Conservation (phyloP, 2,888 invertebrate genomes). For the Axea sp. region DNA sequence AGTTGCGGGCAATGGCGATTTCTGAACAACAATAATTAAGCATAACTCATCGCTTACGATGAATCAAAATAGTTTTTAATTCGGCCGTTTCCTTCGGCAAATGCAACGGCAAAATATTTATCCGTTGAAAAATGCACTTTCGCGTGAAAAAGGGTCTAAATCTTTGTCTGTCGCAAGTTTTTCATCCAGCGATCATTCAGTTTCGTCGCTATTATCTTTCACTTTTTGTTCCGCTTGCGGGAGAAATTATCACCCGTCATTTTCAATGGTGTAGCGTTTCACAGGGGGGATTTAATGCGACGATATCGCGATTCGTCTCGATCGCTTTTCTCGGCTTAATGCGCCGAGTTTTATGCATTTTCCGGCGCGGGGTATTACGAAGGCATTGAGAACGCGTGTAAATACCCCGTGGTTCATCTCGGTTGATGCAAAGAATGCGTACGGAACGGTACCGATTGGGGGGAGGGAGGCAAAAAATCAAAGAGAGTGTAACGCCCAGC, state of each 20-base stretch:
- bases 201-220: slow-evolving; percentile 32
- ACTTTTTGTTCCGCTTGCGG: slow-evolving; percentile 39
- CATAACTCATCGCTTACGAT: too few relatives aligned
- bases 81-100: slow-evolving; percentile 3
- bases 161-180: slow-evolving; percentile 6
- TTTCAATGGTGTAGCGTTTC: slow-evolving; percentile 29
- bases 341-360: slow-evolving; percentile 50
- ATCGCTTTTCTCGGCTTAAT: slow-evolving; percentile 51
- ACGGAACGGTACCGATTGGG: slow-evolving; percentile 11
- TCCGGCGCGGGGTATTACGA: slow-evolving; percentile 19
- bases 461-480: neutral
- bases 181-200: slow-evolving; percentile 25
- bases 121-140: slow-evolving; percentile 5
- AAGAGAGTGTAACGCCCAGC: neutral
- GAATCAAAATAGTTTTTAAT: slow-evolving; percentile 1
- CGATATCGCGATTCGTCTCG: slow-evolving; percentile 48
- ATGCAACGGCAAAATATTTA: slow-evolving; percentile 13
- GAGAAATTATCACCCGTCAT: slow-evolving; percentile 53
- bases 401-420: slow-evolving; percentile 6
- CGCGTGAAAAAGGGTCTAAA: slow-evolving; percentile 13
- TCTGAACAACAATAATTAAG: too few relatives aligned
- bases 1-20: too few relatives aligned
- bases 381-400: slow-evolving; percentile 27
- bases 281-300: slow-evolving; percentile 40
- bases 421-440: slow-evolving; percentile 30